phyloP scores from a whole-genome alignment of 2,797 vertebrate genomes.

The Chanos chanos region DNA sequence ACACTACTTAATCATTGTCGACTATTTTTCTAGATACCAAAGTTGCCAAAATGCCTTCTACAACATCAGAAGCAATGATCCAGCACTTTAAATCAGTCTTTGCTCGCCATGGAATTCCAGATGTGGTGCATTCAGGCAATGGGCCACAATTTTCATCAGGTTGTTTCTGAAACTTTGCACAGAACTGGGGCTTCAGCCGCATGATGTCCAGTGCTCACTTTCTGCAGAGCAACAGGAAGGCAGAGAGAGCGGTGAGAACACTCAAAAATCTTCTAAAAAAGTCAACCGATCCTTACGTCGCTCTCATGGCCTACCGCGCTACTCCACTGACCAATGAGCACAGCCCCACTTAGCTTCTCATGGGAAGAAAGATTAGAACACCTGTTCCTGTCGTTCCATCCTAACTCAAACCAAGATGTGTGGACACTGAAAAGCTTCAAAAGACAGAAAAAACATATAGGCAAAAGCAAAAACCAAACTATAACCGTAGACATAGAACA shows the following conservation, averaged over 20 bases:
- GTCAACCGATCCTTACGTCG: slow-evolving; percentile 8
- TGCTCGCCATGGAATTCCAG: not conserved
- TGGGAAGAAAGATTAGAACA: slow-evolving; percentile 3
- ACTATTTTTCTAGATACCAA: not conserved
- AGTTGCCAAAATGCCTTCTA: not conserved
- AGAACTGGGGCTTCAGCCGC: slow-evolving; percentile 9
- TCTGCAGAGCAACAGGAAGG: slow-evolving; percentile 14
- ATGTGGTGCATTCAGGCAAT: not conserved
- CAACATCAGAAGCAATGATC: not conserved
- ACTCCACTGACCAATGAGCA: slow-evolving; percentile 4
- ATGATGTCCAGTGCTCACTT: slow-evolving; percentile 29
- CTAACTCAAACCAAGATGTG: not conserved
- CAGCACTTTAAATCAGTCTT: not conserved
- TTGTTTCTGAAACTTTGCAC: slow-evolving; percentile 1
- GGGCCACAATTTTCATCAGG: slow-evolving; percentile 1
- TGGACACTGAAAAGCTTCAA: slow-evolving; percentile 12
- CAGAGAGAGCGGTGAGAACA: not conserved
- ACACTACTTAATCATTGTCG: not conserved
- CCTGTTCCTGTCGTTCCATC: not conserved
- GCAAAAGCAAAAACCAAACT: not conserved
- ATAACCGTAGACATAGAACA: slow-evolving; percentile 8
- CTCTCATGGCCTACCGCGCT: slow-evolving; percentile 5
- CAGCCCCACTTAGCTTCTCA: slow-evolving; percentile 6
- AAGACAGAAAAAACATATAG: not conserved
- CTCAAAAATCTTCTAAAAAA: slow-evolving; percentile 18